Evolutionary conservation across 1,140 invertebrate species (phyloP).

Genomic region (Oreohelix idahoensis): DNA sequence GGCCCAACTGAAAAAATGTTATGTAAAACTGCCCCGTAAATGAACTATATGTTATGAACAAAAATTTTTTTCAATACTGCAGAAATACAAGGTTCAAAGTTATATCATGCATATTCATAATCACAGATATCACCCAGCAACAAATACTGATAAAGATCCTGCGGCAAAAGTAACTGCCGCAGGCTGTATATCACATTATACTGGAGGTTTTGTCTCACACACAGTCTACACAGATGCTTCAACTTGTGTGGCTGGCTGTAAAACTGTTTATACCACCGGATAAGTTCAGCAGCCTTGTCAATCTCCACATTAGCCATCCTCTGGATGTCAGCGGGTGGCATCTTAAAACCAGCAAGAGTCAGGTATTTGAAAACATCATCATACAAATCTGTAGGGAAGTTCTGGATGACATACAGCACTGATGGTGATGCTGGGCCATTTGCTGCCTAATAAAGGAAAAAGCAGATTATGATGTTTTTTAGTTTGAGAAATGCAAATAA

Average conservation of each 20-base stretch:
- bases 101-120: slow-evolving; percentile 7
- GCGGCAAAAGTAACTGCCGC: slow-evolving; percentile 28
- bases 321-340: slow-evolving; percentile 31
- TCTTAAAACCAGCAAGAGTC: slow-evolving; percentile 30
- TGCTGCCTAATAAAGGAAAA: slow-evolving; percentile 8
- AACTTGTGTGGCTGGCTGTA: slow-evolving; percentile 34
- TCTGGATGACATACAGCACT: slow-evolving; percentile 39
- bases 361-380: slow-evolving; percentile 40
- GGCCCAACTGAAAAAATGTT: no score
- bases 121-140: slow-evolving; percentile 19
- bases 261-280: slow-evolving; percentile 37
- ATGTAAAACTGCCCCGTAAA: no score
- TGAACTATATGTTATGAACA: no score
- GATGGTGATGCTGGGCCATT: slow-evolving; percentile 31
- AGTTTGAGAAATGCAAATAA: no score
- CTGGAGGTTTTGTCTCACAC: slow-evolving; percentile 28
- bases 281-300: slow-evolving; percentile 34
- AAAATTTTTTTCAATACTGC: no score
- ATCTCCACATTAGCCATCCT: slow-evolving; percentile 40
- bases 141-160: slow-evolving; percentile 32
- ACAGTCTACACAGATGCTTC: slow-evolving; percentile 35
- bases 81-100: no score
- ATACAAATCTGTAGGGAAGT: slow-evolving; percentile 37
- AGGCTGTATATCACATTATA: slow-evolving; percentile 29
- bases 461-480: no score